Evolutionary conservation across 2,888 invertebrate genomes (phyloP), one percentile per base, ranked within the genome.

Genomic region (Thecophora atra): DNA sequence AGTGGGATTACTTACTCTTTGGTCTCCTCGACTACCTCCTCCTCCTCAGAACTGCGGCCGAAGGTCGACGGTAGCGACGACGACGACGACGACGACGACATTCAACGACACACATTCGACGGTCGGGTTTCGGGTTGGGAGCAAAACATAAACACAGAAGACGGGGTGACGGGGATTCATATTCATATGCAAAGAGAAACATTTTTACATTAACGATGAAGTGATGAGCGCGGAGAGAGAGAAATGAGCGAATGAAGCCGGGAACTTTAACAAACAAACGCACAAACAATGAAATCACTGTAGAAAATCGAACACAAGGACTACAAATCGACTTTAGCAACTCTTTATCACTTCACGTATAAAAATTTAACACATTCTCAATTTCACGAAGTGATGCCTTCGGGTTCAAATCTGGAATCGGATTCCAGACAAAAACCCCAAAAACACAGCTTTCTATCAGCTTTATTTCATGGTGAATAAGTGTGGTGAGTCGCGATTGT

Each of bases 11-110:
- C 85, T 87, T 87, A 86, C 86, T 84, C 85, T 78, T 77, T 79
- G 82, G 82, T 81, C 79, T 84, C 85, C 82, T 87, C 87, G 83
- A 83, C 84, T 82, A 85, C 84, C 82, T 86, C 87, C 84, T 86
- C 86, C 81, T 83, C 84, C 82, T 87, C 87, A 80, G 87, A 87
- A 83, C 86, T 86, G 79, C 73, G 72, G 72, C 69, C 44, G 70
- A 64, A 69, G 73, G 62, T 24, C 28, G 21, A 26, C 8, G 26
- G 47, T 47, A 19, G 19, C 26, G 64, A 17, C 26, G 15, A 58
- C 58, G 13, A n/a, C n/a, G 24, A 19, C 63, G 37, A 73, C n/a
- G n/a, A n/a, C n/a, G 24, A 19, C 63, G 37, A 73, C 56, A 66
- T 69, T 67, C 21, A 54, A 54, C 21, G 54, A 58, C 58, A 58